Conservation (phyloP, 92 coral and sea anemone species). For the Metridium senile region DNA sequence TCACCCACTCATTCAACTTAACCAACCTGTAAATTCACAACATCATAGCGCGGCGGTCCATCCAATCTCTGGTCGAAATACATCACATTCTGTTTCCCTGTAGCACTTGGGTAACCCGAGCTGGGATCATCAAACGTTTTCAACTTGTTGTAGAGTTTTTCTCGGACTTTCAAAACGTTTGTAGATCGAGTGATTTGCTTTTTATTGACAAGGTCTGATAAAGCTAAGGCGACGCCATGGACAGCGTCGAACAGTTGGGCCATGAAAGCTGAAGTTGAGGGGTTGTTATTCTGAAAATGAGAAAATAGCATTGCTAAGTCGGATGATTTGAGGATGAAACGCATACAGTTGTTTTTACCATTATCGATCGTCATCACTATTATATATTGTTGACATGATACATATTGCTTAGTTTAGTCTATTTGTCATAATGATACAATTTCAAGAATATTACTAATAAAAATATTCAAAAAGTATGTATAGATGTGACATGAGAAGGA, state of each 20-base stretch:
- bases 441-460: too few species aligned
- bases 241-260: constrained; percentile 97
- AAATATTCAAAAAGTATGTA: too few species aligned
- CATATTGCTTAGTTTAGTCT: too few species aligned
- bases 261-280: constrained; percentile 80
- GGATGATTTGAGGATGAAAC: not conserved
- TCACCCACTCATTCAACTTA: too few species aligned
- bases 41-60: constrained; percentile 89
- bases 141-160: constrained; percentile 82
- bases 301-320: not conserved
- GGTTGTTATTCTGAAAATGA: constrained; percentile 53
- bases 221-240: constrained; percentile 92
- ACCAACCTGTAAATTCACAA: constrained; percentile 89
- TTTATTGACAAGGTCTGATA: constrained; percentile 97
- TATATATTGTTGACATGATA: too few species aligned
- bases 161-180: constrained; percentile 78
- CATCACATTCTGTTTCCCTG: constrained; percentile 86
- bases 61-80: constrained; percentile 82
- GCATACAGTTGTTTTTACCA: not conserved
- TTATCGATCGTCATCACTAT: too few species aligned
- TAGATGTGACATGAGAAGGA: too few species aligned
- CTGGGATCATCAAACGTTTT: constrained; percentile 65
- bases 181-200: constrained; percentile 86
- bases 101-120: constrained; percentile 90
- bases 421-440: too few species aligned